Percentiles rank a stretch among this genome's conserved stretches.
Conservation (phyloP, 1,140 invertebrate genomes). For the Heterodera schachtii region DNA sequence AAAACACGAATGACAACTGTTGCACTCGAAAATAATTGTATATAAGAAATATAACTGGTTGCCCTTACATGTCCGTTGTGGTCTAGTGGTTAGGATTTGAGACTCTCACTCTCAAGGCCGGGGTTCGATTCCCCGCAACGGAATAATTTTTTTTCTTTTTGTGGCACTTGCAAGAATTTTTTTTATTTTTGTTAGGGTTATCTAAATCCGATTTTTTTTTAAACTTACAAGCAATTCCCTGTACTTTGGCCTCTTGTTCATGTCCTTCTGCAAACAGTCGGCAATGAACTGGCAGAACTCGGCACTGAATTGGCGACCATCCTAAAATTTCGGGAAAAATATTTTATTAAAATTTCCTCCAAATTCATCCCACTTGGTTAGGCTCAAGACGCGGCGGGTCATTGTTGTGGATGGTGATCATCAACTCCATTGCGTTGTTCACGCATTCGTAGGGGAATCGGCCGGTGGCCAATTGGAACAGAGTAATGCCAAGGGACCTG, state of each 20-base stretch:
- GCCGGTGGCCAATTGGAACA: conserved; percentile 67
- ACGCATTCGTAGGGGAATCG: conserved; percentile 42
- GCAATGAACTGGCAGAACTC: conserved; percentile 49
- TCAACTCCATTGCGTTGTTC: conserved; percentile 36
- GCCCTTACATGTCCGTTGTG: background rate
- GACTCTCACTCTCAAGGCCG: background rate
- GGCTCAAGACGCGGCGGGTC: conserved; percentile 33
- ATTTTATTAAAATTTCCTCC: background rate
- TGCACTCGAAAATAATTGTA: too few species aligned
- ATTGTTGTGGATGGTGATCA: conserved; percentile 37
- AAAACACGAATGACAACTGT: too few species aligned
- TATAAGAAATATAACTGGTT: too few species aligned
- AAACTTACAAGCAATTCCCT: conserved; percentile 41
- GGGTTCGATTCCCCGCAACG: conserved; percentile 17
- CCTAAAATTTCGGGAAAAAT: background rate
- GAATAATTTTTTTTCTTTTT: background rate
- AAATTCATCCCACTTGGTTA: background rate
- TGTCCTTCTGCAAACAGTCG: conserved; percentile 49
- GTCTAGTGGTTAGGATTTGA: background rate
- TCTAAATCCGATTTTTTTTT: background rate
- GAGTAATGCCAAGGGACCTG: conserved; percentile 76
- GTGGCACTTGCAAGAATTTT: background rate
- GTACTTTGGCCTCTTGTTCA: conserved; percentile 48
- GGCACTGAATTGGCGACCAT: conserved; percentile 29
- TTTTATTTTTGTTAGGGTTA: background rate